Conservation (phyloP, 2,888 invertebrate species). For the Gasteruption jaculator region DNA sequence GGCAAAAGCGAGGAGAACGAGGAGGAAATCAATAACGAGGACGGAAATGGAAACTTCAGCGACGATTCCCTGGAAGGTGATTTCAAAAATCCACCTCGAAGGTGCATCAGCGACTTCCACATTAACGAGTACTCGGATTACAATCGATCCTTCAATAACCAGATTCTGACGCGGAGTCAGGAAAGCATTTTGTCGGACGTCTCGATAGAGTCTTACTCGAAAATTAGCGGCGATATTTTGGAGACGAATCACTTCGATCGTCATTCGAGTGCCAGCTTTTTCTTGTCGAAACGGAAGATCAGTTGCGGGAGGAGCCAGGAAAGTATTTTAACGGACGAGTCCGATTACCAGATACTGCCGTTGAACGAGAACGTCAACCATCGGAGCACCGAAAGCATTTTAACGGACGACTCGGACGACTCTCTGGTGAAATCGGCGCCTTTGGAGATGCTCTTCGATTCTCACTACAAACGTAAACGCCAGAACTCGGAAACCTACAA, state of each 20-base stretch:
- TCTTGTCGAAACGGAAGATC: constrained; percentile 65
- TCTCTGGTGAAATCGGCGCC: constrained; percentile 72
- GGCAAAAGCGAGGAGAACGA: constrained; percentile 36
- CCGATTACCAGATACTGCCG: constrained; percentile 59
- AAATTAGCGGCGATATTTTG: constrained; percentile 41
- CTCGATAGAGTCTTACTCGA: constrained; percentile 42
- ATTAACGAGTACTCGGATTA: constrained; percentile 53
- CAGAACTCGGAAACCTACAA: constrained; percentile 50
- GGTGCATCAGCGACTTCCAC: constrained; percentile 76
- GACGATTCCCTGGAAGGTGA: constrained; percentile 73
- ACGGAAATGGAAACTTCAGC: constrained; percentile 69
- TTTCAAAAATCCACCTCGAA: constrained; percentile 59
- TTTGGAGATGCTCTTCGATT: constrained; percentile 66
- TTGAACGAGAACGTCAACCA: constrained; percentile 59
- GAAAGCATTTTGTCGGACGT: constrained; percentile 47
- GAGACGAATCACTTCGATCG: constrained; percentile 43
- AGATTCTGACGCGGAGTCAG: constrained; percentile 39
- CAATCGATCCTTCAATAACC: constrained; percentile 25
- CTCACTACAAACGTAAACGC: constrained; percentile 50
- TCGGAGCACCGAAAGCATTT: constrained; percentile 74
- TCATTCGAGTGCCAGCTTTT: constrained; percentile 72
- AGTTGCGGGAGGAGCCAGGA: constrained; percentile 70
- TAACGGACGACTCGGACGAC: constrained; percentile 76
- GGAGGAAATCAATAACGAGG: constrained; percentile 56
- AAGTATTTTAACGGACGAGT: constrained; percentile 72